phyloP scores from a whole-genome alignment of 2,888 invertebrate species.

The Dryobota labecula region DNA sequence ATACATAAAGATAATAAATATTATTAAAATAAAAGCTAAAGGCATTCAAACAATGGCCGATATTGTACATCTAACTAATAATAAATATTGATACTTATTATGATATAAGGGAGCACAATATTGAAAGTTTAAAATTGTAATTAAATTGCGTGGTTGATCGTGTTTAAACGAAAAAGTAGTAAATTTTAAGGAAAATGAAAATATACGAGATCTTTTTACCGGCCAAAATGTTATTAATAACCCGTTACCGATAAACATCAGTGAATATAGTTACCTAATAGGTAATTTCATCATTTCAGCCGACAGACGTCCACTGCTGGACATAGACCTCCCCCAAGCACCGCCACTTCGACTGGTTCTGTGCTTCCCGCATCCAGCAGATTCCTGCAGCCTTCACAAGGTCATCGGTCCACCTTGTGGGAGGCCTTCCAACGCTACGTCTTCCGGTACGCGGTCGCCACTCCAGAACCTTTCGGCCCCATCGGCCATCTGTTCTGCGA shows the following conservation, averaged over 20 bases:
- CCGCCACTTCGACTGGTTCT: too few species aligned
- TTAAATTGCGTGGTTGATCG: neutral
- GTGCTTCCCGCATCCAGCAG: too few species aligned
- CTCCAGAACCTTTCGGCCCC: too few species aligned
- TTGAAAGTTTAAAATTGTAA: neutral
- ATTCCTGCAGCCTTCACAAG: too few species aligned
- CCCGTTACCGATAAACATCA: too few species aligned
- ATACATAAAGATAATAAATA: neutral
- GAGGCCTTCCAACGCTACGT: too few species aligned
- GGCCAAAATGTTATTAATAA: neutral
- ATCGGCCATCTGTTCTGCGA: too few species aligned
- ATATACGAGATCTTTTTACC: slow-evolving; percentile 5
- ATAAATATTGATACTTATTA: neutral
- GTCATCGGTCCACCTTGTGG: too few species aligned
- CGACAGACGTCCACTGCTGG: too few species aligned
- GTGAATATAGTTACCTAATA: neutral
- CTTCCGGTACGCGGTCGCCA: too few species aligned
- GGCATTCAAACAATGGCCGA: neutral
- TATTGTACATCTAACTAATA: neutral
- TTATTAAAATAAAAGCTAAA: neutral
- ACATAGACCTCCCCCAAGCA: too few species aligned
- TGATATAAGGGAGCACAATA: neutral
- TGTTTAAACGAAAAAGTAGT: neutral
- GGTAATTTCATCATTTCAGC: neutral
- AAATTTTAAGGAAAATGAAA: neutral